Evolutionary conservation across 53 echinoderm and acorn worm genomes (phyloP), one percentile per base, ranked within the genome.

Genomic region (Holothuria scabra): DNA sequence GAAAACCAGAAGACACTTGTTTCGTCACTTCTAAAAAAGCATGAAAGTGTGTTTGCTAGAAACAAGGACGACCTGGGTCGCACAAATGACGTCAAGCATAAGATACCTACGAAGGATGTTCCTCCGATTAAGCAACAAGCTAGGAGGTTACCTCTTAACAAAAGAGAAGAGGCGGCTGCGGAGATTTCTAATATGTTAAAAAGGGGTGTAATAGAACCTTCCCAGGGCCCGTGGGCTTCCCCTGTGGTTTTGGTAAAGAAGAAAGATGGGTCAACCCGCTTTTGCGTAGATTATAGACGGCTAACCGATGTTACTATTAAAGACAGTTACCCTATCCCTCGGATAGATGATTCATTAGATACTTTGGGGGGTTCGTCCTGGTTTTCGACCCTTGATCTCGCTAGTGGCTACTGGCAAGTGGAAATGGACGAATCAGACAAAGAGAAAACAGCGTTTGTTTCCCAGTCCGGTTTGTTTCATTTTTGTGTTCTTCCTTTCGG

Each of bases 321-420:
- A 72, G 72, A 72, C 37, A 33, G 13, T 23, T 65, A 83, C 46
- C 83, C 83, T 23, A 35, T 83, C 5, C 83, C 83, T 6, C 18
- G 37, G 16, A 65, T 83, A 5, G 83, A 65, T 21, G 83, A 83
- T 19, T 83, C 64, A n/a, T 11, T 83, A 18, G 83, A 83, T 46
- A 65, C 83, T 13, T 62, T 83, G 38, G 10, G 64, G 1, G 83
- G 83, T 12, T 30, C 44, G 21, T 30, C 30, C 23, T 83, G 66
- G 83, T 83, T 83, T 38, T 83, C 83, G 14, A 83, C 62, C 10
- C 26, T 83, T 11, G 66, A 83, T 19, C 64, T 65, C 9, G 59
- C 46, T 12, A 59, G 74, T 28, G 85, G 60, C 1, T 85, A 85
- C 38, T 85, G 85, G 85, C 85, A 85, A 59, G 62, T 75, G 9